Conservation (phyloP, 2,113 vertebrate genomes). For the Actenoides hombroni region DNA sequence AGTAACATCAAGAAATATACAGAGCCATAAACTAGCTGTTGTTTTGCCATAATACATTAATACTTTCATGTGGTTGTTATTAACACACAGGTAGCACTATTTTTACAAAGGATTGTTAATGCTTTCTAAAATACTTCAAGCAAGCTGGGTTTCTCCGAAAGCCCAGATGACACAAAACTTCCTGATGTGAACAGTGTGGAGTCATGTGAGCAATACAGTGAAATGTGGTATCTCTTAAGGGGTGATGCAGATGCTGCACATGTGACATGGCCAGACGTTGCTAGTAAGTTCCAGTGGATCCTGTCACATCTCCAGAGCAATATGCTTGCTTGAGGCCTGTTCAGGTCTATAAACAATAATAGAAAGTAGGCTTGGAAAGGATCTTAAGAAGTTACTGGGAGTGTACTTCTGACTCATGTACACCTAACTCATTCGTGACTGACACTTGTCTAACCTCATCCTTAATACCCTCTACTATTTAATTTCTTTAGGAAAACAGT, state of each 20-base stretch:
- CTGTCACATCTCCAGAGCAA: background rate
- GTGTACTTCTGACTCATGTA: background rate
- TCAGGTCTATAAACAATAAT: background rate
- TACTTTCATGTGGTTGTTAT: background rate
- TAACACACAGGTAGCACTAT: background rate
- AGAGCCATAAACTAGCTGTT: background rate
- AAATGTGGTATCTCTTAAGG: background rate
- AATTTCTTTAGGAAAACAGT: background rate
- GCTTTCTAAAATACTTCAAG: background rate
- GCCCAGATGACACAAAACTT: background rate
- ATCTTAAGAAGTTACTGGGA: background rate
- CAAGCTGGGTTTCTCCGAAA: background rate
- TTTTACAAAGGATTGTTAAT: background rate
- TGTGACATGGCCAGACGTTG: accelerated
- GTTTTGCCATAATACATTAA: background rate
- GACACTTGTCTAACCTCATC: background rate
- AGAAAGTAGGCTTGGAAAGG: background rate
- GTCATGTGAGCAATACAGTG: background rate
- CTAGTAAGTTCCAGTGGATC: background rate
- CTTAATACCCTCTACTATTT: background rate
- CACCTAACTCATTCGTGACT: background rate
- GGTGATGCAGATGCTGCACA: accelerated
- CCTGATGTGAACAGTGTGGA: background rate
- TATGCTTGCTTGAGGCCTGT: background rate
- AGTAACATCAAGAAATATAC: background rate